Percentiles rank a stretch among this genome's conserved stretches.
These are phyloP conservation scores for Carcina quercana DNA, from an alignment of 2,888 invertebrate genomes.

Conservation along the genomic window DNA sequence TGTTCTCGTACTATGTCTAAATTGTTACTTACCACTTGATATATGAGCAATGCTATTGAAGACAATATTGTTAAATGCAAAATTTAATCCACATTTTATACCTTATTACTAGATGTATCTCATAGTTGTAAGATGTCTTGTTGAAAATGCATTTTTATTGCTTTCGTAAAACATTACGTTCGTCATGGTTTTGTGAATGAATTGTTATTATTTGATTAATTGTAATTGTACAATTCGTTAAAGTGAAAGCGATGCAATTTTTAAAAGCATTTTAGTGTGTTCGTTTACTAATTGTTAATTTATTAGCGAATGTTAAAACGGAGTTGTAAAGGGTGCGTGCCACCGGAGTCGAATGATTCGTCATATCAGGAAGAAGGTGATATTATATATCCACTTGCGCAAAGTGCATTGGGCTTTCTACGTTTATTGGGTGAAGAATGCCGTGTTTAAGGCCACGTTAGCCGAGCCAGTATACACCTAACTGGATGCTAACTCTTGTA, in stretches of 20 bases:
- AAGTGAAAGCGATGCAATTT: no score
- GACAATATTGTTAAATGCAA: slow-evolving; percentile 72
- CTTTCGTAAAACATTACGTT: no score
- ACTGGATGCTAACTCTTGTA: no score
- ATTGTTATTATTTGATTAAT: slow-evolving; percentile 2
- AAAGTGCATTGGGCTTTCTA: slow-evolving; percentile 33
- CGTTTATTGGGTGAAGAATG: no score
- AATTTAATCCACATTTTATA: slow-evolving; percentile 64
- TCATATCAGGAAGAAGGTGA: slow-evolving; percentile 40
- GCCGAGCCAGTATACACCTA: no score
- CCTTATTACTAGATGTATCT: slow-evolving; percentile 43
- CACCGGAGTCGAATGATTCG: slow-evolving; percentile 33
- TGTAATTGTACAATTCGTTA: no score
- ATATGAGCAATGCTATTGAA: slow-evolving; percentile 63
- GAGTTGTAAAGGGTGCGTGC: slow-evolving; percentile 16
- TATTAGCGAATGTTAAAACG: no score
- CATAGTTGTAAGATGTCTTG: slow-evolving; percentile 46
- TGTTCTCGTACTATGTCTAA: slow-evolving; percentile 24
- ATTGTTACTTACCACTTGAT: slow-evolving; percentile 37
- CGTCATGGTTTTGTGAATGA: slow-evolving; percentile 1
- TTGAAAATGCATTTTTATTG: slow-evolving; percentile 37
- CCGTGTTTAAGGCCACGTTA: no score
- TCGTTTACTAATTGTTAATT: no score
- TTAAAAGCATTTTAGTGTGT: no score
- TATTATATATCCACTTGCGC: slow-evolving; percentile 27